Conservation (phyloP, 2,113 vertebrate species). For the Struthidea cinerea region DNA sequence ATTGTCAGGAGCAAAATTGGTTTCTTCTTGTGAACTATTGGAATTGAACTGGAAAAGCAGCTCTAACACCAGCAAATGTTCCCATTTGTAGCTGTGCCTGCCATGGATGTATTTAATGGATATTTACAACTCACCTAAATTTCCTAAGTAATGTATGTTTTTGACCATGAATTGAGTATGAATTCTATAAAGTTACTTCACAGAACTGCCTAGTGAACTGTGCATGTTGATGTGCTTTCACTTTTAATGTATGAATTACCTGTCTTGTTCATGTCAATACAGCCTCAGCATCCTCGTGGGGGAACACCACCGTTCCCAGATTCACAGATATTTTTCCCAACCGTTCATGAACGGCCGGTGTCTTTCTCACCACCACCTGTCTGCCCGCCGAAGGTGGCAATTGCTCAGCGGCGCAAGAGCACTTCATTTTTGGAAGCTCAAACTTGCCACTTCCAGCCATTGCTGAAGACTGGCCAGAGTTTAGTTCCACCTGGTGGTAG, state of each 20-base stretch:
- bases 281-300: conserved; percentile 91
- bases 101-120: conserved; percentile 80
- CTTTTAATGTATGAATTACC: conserved; percentile 84
- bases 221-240: conserved; percentile 81
- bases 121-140: conserved; percentile 68
- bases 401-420: conserved; percentile 93
- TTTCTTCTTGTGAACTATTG: neutral
- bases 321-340: conserved; percentile 87
- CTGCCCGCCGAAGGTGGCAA: conserved; percentile 87
- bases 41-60: conserved; percentile 66
- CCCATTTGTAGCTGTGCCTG: conserved; percentile 45
- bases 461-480: conserved; percentile 85
- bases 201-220: conserved; percentile 68
- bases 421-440: conserved; percentile 97
- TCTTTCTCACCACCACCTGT: conserved; percentile 95
- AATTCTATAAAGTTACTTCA: conserved; percentile 70
- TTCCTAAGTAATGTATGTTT: conserved; percentile 65
- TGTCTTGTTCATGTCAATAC: conserved; percentile 95
- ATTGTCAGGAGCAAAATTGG: neutral
- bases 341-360: conserved; percentile 90
- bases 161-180: conserved; percentile 69
- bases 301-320: conserved; percentile 85
- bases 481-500: conserved; percentile 83
- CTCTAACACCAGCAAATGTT: conserved; percentile 62
- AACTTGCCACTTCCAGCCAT: conserved; percentile 87